Evolutionary conservation across 2,888 invertebrate species (phyloP).

Genomic region (Allophyes oxyacanthae): DNA sequence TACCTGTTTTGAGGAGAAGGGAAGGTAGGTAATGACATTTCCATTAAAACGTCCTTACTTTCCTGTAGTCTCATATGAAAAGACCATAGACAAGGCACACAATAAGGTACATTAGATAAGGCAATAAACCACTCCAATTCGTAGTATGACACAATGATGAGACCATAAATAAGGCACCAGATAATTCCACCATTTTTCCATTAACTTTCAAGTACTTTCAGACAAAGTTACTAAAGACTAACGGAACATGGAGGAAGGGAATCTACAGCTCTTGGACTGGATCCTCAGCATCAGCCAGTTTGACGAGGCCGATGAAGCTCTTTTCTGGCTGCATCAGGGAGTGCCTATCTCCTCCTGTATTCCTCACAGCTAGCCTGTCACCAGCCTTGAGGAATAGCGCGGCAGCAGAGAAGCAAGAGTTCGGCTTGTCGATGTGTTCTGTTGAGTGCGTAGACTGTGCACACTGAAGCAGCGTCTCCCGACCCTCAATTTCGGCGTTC

Average conservation of each 20-base stretch:
- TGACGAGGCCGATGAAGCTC: slow-evolving; percentile 95
- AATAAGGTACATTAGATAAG: background rate
- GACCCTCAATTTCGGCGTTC: slow-evolving; percentile 83
- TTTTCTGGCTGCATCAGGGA: slow-evolving; percentile 93
- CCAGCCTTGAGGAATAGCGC: slow-evolving; percentile 90
- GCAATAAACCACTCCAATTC: slow-evolving; percentile 3
- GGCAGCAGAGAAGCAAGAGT: slow-evolving; percentile 93
- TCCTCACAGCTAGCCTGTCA: slow-evolving; percentile 92
- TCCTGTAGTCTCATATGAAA: slow-evolving; percentile 9
- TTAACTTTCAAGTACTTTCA: slow-evolving; percentile 14
- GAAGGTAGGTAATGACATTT: slow-evolving; percentile 1
- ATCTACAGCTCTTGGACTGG: slow-evolving; percentile 75
- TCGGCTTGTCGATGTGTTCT: slow-evolving; percentile 89
- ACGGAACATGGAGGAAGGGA: slow-evolving; percentile 14
- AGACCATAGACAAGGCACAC: too few relatives aligned
- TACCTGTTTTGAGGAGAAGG: slow-evolving; percentile 1
- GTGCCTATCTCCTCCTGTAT: slow-evolving; percentile 91
- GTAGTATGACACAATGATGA: background rate
- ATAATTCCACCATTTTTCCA: background rate
- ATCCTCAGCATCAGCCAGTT: slow-evolving; percentile 90
- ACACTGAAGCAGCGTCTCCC: slow-evolving; percentile 92
- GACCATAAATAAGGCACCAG: slow-evolving; percentile 22
- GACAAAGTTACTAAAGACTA: slow-evolving; percentile 19
- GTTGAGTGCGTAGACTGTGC: slow-evolving; percentile 91
- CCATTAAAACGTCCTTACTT: background rate